Conservation (phyloP, 2,888 invertebrate species). For the Parthenolecanium corni region DNA sequence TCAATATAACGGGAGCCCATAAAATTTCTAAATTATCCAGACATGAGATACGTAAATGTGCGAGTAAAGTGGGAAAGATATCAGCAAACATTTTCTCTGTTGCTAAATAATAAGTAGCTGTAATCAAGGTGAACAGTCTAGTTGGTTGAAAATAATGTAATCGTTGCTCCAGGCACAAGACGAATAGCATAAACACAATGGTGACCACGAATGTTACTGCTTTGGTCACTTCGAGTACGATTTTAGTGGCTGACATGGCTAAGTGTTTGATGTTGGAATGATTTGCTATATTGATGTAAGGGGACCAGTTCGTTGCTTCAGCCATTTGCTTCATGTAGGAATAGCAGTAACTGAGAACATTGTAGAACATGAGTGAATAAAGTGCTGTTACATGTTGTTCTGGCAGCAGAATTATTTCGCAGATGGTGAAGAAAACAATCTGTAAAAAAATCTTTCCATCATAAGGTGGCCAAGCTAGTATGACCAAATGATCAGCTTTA, state of each 20-base stretch:
- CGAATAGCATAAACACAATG: slow-evolving; percentile 60
- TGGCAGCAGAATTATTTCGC: slow-evolving; percentile 53
- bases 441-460: slow-evolving; percentile 42
- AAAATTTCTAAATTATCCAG: slow-evolving; percentile 60
- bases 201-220: slow-evolving; percentile 68
- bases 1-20: slow-evolving; percentile 55
- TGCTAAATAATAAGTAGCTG: slow-evolving; percentile 57
- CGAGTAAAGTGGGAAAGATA: slow-evolving; percentile 48
- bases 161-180: slow-evolving; percentile 63
- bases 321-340: slow-evolving; percentile 60
- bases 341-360: slow-evolving; percentile 65
- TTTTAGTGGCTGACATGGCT: slow-evolving; percentile 68
- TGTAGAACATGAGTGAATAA: slow-evolving; percentile 70
- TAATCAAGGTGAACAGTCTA: slow-evolving; percentile 50
- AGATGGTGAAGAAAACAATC: slow-evolving; percentile 60
- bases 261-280: slow-evolving; percentile 62
- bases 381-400: slow-evolving; percentile 51
- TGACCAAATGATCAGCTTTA: too few species aligned
- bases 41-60: slow-evolving; percentile 48
- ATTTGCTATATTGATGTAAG: slow-evolving; percentile 59
- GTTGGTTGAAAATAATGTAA: slow-evolving; percentile 59
- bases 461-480: too few species aligned
- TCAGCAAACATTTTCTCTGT: slow-evolving; percentile 62
- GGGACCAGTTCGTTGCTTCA: slow-evolving; percentile 65
- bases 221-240: slow-evolving; percentile 70